Percentiles rank a stretch among this genome's conserved stretches.
phyloP scores from a whole-genome alignment of 2,888 invertebrate genomes.

The Gari tellinella region DNA sequence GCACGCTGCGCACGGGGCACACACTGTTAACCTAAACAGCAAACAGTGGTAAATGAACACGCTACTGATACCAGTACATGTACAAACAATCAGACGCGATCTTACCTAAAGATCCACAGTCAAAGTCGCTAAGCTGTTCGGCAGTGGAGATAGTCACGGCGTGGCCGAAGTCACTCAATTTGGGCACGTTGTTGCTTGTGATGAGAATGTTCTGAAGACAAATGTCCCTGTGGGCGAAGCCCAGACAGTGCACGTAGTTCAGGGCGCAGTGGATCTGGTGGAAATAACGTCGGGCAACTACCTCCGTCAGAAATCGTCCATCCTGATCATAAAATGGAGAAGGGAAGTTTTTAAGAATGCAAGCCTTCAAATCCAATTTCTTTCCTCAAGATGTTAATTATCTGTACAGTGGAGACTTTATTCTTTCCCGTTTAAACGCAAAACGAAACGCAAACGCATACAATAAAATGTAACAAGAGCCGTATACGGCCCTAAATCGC shows the following conservation, averaged over 20 bases:
- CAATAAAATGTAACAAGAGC: too few relatives aligned
- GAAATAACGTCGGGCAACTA: constrained; percentile 76
- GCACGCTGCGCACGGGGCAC: too few relatives aligned
- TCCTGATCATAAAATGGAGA: constrained; percentile 44
- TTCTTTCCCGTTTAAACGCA: too few relatives aligned
- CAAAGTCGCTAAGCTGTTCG: constrained; percentile 69
- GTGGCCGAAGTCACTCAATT: constrained; percentile 78
- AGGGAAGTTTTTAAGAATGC: too few relatives aligned
- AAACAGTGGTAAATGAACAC: too few relatives aligned
- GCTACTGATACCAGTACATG: too few relatives aligned
- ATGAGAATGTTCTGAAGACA: constrained; percentile 78
- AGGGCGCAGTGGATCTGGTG: constrained; percentile 73
- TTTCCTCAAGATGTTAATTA: too few relatives aligned
- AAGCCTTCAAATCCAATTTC: too few relatives aligned
- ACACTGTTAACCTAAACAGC: too few relatives aligned
- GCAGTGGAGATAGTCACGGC: constrained; percentile 66
- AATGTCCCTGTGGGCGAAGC: constrained; percentile 77
- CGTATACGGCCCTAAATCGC: too few relatives aligned
- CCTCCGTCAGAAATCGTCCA: constrained; percentile 75
- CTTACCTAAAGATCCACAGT: constrained; percentile 68
- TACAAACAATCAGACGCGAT: constrained; percentile 30
- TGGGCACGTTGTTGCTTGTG: constrained; percentile 70
- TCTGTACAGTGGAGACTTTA: too few relatives aligned
- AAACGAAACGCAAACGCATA: too few relatives aligned
- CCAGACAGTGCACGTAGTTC: constrained; percentile 71